Base-by-base conservation (phyloP, 2,113 vertebrate genomes). In the Dryoscopus gambensis region DNA sequence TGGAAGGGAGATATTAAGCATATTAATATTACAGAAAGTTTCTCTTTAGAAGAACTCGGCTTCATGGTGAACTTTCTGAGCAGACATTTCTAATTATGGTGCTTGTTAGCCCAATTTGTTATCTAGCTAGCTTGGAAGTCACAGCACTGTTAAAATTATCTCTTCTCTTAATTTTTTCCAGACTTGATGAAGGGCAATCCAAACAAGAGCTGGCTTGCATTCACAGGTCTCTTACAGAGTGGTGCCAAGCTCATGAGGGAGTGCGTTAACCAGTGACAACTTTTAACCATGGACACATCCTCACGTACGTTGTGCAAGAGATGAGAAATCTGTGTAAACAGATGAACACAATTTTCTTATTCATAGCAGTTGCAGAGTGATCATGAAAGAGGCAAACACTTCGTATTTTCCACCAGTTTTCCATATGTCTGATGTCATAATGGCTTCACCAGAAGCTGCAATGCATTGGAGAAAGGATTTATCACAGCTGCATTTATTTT, bases 401-500 rank as follows among this genome's bases (percentile, higher is more conserved):
- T 95, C 31, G 60, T 71, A 81, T 87, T 96, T 94, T 87, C 94
- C 86, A 92, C 90, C 46, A 50, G 86, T 87, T 94, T 96, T 79
- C 91, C 90, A 50, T 95, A 85, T 79, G 91, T 59, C 76, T 92
- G 71, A 88, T 95, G 94, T 94, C 62, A 69, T 70, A 92, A 90
- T 89, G 90, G 87, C 78, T 95, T 95, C 93, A 92, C 78, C 95
- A 93, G 95, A 90, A 95, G 73, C 75, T 84, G 84, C 84, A 88
- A 53, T 71, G 84, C 71, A 21, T 93, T 87, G 84, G 84, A 94
- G 92, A 84, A 95, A 83, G 84, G 89, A 70, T 93, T 96, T 94
- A 79, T 83, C 79, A 63, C 53, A 90, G 84, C 93, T 67, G 31
- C 57, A 24, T 91, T 97, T 96, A 87, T 97, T 93, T 98, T 98